Evolutionary conservation across 2,888 invertebrate genomes (phyloP).

Genomic region (Nematopogon swammerdamellus): DNA sequence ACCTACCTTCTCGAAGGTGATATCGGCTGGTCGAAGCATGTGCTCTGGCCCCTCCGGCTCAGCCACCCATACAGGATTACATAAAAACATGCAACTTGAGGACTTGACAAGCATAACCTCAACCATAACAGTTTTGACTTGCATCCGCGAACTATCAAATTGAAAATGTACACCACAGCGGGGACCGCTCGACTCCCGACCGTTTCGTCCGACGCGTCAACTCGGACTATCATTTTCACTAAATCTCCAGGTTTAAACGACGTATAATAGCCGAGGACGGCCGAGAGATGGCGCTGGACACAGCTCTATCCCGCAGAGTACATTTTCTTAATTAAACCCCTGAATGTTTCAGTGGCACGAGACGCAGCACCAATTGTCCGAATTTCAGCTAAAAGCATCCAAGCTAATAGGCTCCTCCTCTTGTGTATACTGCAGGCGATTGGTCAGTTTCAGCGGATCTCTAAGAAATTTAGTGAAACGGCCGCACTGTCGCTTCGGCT

Average conservation of each 20-base stretch:
- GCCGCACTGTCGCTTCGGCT: slow-evolving; percentile 27
- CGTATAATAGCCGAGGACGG: not conserved
- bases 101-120: too few relatives aligned
- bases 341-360: slow-evolving; percentile 24
- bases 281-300: not conserved
- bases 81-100: too few relatives aligned
- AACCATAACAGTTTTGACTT: too few relatives aligned
- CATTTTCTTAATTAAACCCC: slow-evolving; percentile 33
- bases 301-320: slow-evolving; percentile 16
- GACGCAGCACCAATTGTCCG: slow-evolving; percentile 5
- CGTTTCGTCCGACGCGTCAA: too few relatives aligned
- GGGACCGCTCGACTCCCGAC: too few relatives aligned
- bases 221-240: too few relatives aligned
- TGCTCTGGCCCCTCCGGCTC: too few relatives aligned
- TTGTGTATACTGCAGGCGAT: slow-evolving; percentile 9
- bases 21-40: too few relatives aligned
- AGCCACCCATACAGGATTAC: too few relatives aligned
- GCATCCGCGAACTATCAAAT: too few relatives aligned
- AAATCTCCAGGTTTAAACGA: not conserved
- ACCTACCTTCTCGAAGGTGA: too few relatives aligned
- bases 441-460: slow-evolving; percentile 36
- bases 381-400: slow-evolving; percentile 1
- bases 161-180: too few relatives aligned
- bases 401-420: not conserved
- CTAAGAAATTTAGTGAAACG: slow-evolving; percentile 41